Percentiles rank a stretch among this genome's conserved stretches.
Conservation (phyloP, 2,797 vertebrate species). For the Brotogeris chrysoptera region DNA sequence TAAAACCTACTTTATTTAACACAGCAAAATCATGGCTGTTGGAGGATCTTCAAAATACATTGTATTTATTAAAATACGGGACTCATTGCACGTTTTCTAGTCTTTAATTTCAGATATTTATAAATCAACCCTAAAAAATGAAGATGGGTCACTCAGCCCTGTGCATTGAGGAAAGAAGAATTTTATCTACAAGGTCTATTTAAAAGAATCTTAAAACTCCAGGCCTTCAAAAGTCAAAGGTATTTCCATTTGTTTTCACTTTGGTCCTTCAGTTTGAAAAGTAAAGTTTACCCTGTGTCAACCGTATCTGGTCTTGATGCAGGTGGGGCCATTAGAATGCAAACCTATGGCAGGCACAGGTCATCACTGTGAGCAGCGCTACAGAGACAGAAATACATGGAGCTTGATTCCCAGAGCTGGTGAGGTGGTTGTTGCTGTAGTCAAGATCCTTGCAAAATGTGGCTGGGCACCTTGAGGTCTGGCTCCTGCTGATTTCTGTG, state of each 20-base stretch:
- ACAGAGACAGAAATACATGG: accelerated
- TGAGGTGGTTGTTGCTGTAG: accelerated
- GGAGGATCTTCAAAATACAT: background rate
- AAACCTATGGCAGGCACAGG: background rate
- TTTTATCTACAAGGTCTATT: background rate
- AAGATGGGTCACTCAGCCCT: background rate
- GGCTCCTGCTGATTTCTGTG: background rate
- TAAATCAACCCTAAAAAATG: background rate
- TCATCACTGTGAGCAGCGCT: accelerated
- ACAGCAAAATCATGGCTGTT: slow-evolving; percentile 9
- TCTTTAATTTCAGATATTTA: background rate
- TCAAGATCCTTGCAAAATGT: background rate
- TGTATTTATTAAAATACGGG: background rate
- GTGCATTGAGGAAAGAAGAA: background rate
- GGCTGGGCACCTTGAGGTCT: background rate
- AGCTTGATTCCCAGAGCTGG: background rate
- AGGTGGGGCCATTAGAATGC: background rate
- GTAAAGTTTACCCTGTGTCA: background rate
- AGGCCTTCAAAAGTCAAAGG: background rate
- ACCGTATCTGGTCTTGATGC: background rate
- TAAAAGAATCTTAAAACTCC: slow-evolving; percentile 16
- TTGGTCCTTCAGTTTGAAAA: background rate
- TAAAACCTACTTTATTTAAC: slow-evolving; percentile 48
- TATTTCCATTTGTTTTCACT: background rate
- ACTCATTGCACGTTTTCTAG: background rate